Base-by-base conservation (phyloP, 2,113 vertebrate genomes). In the Coptodon rendalli region DNA sequence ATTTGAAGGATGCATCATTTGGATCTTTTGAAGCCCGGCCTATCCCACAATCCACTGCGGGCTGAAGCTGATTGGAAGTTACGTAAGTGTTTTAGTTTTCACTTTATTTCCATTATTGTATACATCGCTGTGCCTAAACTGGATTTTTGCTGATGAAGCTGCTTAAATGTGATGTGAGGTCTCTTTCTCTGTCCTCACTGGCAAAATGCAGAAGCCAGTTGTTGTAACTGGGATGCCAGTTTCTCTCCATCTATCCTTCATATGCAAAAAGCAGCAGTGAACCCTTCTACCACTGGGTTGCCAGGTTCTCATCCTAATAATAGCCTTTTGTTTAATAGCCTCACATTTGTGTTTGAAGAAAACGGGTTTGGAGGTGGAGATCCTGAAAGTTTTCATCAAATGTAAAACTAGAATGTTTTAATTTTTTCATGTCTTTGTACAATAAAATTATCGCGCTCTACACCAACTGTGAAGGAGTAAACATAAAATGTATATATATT, bases 241-340 rank as follows among this genome's bases (percentile, higher is more conserved):
- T 59, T 59, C 27, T 59, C 56, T 59, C 27, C 27, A 9, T 29
- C 27, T 29, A 2, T 59, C 56, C 27, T 59, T 59, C 27, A 5
- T 29, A 2, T 59, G 56, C 13, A 59, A 29, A 29, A 59, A 29
- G 27, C 56, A 59, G 27, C 56, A 59, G 56, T 29, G 29, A 29
- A 59, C 4, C 56, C 24, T 29, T 59, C 54, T 5, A 14, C 0
- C 24, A 5, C 56, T 5, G 56, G 0, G 2, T 29, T 0, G 4
- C 24, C 3, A 59, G 24, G 24, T 59, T 57, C 54, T 29, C 56
- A 57, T 0, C 0, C 13, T 14, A 16, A 57, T 1, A 59, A 29
- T 5, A 59, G 24, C 24, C 2, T 59, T 59, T 3, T 59, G 24
- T 59, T 3, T 29, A 29, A 0, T 16, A 38, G 19, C 61, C 34